phyloP scores from a whole-genome alignment of 2,888 invertebrate species.

The Capitulum mitella region DNA sequence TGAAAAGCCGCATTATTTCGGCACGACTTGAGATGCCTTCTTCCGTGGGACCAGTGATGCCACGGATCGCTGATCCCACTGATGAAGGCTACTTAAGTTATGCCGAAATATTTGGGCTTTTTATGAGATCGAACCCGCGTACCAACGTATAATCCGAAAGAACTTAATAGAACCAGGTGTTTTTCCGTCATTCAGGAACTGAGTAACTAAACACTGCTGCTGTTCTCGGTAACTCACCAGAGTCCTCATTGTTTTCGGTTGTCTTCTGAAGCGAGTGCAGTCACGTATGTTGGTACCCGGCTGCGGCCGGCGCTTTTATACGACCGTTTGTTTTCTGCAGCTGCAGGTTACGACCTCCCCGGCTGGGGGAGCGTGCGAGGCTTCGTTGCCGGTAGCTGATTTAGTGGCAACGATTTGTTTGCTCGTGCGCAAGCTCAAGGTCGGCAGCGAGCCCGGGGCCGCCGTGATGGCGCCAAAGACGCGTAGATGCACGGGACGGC shows the following conservation, averaged over 20 bases:
- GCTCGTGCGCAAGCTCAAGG: neutral
- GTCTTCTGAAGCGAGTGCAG: neutral
- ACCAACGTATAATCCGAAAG: too few species aligned
- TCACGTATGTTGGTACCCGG: neutral
- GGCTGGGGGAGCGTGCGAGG: neutral
- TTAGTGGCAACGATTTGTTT: neutral
- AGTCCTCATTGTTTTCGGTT: neutral
- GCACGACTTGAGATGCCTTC: too few species aligned
- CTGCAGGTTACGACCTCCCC: neutral
- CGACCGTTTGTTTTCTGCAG: neutral
- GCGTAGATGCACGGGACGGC: too few species aligned
- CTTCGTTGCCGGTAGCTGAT: neutral
- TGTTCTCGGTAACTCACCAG: neutral
- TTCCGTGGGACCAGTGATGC: too few species aligned
- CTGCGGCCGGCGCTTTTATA: neutral
- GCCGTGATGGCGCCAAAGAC: neutral
- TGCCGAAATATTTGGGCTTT: too few species aligned
- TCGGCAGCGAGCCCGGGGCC: neutral
- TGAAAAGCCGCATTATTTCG: too few species aligned
- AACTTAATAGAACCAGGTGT: too few species aligned
- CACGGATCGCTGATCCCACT: too few species aligned
- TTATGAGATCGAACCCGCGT: too few species aligned
- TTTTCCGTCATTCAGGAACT: too few species aligned
- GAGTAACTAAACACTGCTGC: too few species aligned
- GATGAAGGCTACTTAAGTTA: too few species aligned